Evolutionary conservation across 2,888 invertebrate genomes (phyloP), one percentile per base, ranked within the genome.

Genomic region (Rhamnusium bicolor): DNA sequence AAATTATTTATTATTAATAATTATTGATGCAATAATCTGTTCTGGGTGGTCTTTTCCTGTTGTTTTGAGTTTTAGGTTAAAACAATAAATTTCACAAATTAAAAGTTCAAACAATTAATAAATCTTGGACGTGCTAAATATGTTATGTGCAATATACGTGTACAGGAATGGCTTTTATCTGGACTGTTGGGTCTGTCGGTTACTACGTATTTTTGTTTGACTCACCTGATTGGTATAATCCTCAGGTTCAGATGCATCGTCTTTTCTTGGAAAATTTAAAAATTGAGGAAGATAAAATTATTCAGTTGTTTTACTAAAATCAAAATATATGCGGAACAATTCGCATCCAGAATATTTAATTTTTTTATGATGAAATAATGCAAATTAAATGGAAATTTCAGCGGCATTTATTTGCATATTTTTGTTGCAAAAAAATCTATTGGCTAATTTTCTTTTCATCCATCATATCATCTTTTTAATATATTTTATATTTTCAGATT

Each of bases 91-190:
- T 67, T 67, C 46, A 8, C 21, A 29, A 67, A 27, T 49, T 53
- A 53, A 53, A 66, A 47, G 66, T 16, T 66, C 46, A 72, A 72
- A 72, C 32, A 72, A 67, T 72, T 67, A 72, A 72, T 72, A 67
- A 72, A 72, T 72, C 71, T n/a, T 32, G n/a, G 40, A 40, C 4
- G 40, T 12, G 32, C 32, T 32, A 32, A 40, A 24, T 40, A 40
- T 40, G n/a, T 40, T 40, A 10, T 12, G 40, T 40, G 10, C 40
- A 40, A 40, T 40, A 40, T n/a, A 5, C 40, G 3, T n/a, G n/a
- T 40, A 40, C 10, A 40, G n/a, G 4, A 12, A 40, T 40, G 40
- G 40, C n/a, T n/a, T 40, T 40, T 40, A n/a, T 40, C n/a, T 40
- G 4, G 40, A 40, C n/a, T 2, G 32, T 1, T 1, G 10, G 10